Percentiles rank a stretch among this genome's conserved stretches.
Evolutionary conservation across 2,113 vertebrate species (phyloP).

Genomic region (Datnioides undecimradiatus): DNA sequence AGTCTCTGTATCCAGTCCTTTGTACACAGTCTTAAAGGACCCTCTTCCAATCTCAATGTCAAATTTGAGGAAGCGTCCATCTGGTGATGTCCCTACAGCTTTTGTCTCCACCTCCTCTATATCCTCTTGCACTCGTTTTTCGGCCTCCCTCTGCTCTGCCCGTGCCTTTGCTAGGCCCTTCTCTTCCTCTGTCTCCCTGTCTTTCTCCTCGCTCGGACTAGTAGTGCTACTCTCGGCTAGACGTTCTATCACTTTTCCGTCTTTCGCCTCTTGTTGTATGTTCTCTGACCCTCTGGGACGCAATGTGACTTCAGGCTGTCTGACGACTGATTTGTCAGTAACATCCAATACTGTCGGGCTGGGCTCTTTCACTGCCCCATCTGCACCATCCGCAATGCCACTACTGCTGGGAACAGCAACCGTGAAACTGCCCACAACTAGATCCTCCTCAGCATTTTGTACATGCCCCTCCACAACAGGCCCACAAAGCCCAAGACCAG

Average conservation of each 20-base stretch:
- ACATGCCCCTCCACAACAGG: slow-evolving; percentile 32
- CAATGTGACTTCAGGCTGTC: slow-evolving; percentile 47
- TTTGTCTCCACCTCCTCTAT: slow-evolving; percentile 97
- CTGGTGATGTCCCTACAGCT: slow-evolving; percentile 95
- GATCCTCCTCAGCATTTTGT: slow-evolving; percentile 26
- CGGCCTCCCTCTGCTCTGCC: slow-evolving; percentile 83
- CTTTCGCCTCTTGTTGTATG: slow-evolving; percentile 53
- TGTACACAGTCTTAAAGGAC: slow-evolving; percentile 99
- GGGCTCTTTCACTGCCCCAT: slow-evolving; percentile 46
- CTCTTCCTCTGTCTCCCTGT: slow-evolving; percentile 72
- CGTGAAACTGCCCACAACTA: not conserved
- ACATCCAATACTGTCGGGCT: slow-evolving; percentile 64
- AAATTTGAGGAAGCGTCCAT: slow-evolving; percentile 97
- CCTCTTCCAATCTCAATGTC: slow-evolving; percentile 98
- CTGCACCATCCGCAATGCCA: slow-evolving; percentile 17
- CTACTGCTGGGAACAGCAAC: slow-evolving; percentile 8
- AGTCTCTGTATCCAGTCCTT: slow-evolving; percentile 97
- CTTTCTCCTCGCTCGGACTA: slow-evolving; percentile 58
- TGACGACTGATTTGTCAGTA: slow-evolving; percentile 43
- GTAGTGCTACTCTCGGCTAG: slow-evolving; percentile 51
- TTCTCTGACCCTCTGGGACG: slow-evolving; percentile 34
- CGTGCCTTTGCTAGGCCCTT: slow-evolving; percentile 80
- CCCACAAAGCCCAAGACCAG: slow-evolving; percentile 31
- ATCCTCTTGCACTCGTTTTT: slow-evolving; percentile 89
- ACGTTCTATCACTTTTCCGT: slow-evolving; percentile 42